phyloP scores from a whole-genome alignment of 2,113 vertebrate genomes.

The Orthonyx spaldingii region DNA sequence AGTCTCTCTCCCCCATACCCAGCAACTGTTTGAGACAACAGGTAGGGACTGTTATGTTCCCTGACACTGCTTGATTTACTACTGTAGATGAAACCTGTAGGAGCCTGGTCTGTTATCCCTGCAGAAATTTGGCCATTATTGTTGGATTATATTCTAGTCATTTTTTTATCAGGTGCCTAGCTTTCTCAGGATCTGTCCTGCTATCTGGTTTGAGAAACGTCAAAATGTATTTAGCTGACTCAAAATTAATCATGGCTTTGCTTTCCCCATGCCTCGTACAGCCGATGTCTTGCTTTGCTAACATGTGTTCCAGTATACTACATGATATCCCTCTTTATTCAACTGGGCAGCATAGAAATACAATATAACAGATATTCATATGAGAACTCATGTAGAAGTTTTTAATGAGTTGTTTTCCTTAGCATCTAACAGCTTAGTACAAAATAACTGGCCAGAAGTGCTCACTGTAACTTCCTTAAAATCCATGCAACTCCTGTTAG shows the following conservation, averaged over 20 bases:
- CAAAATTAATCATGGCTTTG: neutral
- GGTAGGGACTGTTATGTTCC: neutral
- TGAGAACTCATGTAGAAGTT: neutral
- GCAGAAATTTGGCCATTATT: neutral
- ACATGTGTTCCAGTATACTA: neutral
- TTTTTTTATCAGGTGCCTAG: neutral
- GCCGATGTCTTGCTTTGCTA: neutral
- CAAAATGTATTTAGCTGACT: neutral
- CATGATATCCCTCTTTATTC: neutral
- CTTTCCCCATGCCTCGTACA: neutral
- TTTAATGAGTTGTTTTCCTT: neutral
- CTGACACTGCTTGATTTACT: neutral
- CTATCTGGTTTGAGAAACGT: neutral
- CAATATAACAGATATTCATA: neutral
- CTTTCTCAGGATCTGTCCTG: neutral
- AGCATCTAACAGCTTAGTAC: neutral
- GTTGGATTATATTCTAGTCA: neutral
- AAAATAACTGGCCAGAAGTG: neutral
- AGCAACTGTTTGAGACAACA: neutral
- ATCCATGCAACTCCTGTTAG: neutral
- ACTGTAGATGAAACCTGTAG: neutral
- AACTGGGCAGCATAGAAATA: neutral
- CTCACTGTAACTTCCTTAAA: neutral
- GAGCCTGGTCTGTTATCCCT: neutral
- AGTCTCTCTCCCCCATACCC: neutral